These are phyloP conservation scores for Macrotis lagotis DNA, from an alignment of 2,113 vertebrate species.

Conservation along the genomic window DNA sequence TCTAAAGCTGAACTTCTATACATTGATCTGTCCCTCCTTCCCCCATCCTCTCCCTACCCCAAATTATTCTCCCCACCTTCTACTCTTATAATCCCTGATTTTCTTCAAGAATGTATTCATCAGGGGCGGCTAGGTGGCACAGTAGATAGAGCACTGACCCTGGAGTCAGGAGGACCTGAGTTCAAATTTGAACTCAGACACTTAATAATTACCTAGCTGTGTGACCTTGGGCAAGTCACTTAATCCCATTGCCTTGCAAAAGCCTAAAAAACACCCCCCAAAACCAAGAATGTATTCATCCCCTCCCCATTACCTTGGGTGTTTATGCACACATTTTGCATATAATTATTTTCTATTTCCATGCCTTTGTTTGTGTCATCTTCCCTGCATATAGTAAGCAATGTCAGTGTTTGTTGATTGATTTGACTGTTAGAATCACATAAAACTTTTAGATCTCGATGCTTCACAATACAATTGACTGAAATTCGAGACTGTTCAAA, in stretches of 20 bases:
- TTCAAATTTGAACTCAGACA: too few species aligned
- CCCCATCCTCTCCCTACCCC: not conserved
- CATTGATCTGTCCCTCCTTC: not conserved
- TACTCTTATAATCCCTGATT: not conserved
- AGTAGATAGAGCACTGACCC: too few species aligned
- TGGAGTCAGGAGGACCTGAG: too few species aligned
- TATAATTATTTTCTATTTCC: not conserved
- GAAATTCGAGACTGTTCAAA: not conserved
- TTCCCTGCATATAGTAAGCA: not conserved
- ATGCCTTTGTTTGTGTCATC: not conserved
- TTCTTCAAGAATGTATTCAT: not conserved
- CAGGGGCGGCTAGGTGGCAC: too few species aligned
- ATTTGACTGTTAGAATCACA: not conserved
- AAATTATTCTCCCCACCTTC: not conserved
- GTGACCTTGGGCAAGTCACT: too few species aligned
- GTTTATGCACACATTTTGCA: not conserved
- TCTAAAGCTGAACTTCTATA: not conserved
- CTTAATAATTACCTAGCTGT: too few species aligned
- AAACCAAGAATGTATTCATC: not conserved
- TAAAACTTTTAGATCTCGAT: not conserved
- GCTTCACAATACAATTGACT: not conserved
- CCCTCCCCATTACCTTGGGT: not conserved
- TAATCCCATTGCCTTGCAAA: too few species aligned
- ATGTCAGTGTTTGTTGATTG: not conserved
- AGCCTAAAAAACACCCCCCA: too few species aligned